Conservation (phyloP, 2,797 vertebrate species). For the Phoxinus dragarum region DNA sequence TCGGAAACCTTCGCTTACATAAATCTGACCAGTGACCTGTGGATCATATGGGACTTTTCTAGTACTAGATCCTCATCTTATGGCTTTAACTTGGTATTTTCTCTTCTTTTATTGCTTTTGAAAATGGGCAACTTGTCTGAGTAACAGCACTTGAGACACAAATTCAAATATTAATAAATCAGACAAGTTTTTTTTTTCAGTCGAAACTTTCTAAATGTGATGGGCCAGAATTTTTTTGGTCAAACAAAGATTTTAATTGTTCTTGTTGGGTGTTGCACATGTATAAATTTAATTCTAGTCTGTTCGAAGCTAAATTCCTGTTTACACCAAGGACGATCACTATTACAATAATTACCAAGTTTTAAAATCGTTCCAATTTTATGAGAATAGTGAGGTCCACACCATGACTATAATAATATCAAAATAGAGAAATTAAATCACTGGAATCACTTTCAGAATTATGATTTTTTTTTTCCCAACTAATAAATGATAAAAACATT, state of each 20-base stretch:
- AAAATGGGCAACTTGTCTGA: constrained; percentile 24
- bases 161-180: constrained; percentile 26
- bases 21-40: not conserved
- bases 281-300: not conserved
- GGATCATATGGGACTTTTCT: constrained; percentile 11
- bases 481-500: not conserved
- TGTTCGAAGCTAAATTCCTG: not conserved
- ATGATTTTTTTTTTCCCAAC: no score
- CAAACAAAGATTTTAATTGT: constrained; percentile 10
- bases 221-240: not conserved
- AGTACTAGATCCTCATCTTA: not conserved
- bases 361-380: not conserved
- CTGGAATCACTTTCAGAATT: not conserved
- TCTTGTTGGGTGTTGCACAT: not conserved
- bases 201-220: not conserved
- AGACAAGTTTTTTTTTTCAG: not conserved
- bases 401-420: not conserved
- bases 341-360: not conserved
- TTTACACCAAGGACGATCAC: not conserved
- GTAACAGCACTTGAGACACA: not conserved
- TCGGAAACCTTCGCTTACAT: not conserved
- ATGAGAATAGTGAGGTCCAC: not conserved
- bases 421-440: not conserved
- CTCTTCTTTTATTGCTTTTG: constrained; percentile 3
- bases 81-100: constrained; percentile 22